Evolutionary conservation across 2,888 invertebrate genomes (phyloP).

Genomic region (Hofmannophila pseudospretella): DNA sequence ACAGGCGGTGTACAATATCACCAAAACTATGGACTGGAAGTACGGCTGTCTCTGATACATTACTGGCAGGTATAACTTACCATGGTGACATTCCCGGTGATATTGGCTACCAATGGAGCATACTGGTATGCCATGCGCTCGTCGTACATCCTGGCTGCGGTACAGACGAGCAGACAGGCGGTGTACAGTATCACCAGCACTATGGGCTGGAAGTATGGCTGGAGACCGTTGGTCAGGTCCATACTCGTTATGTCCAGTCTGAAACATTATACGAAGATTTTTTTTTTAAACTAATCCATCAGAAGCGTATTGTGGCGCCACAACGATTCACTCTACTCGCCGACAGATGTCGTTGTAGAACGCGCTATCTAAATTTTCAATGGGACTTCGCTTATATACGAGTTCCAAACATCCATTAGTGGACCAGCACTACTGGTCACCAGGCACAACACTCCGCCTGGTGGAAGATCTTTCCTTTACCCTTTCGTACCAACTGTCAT

Average conservation of each 20-base stretch:
- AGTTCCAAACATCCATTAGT: no score
- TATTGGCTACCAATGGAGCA: constrained; percentile 42
- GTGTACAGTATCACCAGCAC: constrained; percentile 64
- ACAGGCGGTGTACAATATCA: constrained; percentile 62
- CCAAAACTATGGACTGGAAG: constrained; percentile 66
- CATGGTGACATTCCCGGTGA: constrained; percentile 51
- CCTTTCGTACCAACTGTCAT: no score
- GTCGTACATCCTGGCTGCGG: constrained; percentile 60
- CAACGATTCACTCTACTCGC: no score
- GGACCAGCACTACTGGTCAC: no score
- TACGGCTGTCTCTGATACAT: no score
- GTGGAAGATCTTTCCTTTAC: no score
- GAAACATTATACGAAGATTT: constrained; percentile 18
- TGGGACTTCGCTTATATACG: no score
- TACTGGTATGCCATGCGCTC: constrained; percentile 72
- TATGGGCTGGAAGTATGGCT: constrained; percentile 67
- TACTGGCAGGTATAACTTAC: constrained; percentile 50
- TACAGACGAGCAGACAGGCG: constrained; percentile 61
- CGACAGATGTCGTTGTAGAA: no score
- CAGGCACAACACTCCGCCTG: no score
- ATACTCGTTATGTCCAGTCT: constrained; percentile 62
- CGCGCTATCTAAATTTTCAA: no score
- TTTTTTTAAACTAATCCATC: no score
- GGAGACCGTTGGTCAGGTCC: constrained; percentile 52
- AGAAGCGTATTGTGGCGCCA: no score